Base-by-base conservation (phyloP, 1,140 invertebrate species). In the Drosophila melanica region DNA sequence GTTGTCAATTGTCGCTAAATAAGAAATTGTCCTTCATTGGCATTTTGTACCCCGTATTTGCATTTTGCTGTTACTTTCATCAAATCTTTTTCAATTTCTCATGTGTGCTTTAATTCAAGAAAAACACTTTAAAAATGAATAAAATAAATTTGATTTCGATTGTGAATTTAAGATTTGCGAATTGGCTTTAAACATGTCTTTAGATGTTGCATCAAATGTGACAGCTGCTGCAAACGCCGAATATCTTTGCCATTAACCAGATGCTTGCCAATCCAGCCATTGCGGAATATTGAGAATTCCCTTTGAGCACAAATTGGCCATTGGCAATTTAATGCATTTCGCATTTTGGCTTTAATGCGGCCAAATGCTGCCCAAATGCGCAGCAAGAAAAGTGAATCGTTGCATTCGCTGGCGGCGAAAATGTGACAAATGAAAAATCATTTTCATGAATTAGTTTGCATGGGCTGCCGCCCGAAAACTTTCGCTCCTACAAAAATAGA, bases 401-500 rank as follows among this genome's bases (percentile, higher is more conserved):
- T 41, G n/a, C 39, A n/a, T 2, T 41, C 16, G 51, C 27, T 37
- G 51, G n/a, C 41, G 33, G 35, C 18, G 23, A 4, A 23, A 30
- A 67, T 30, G 64, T 60, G 55, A 54, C 47, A 73, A 73, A 58
- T 53, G 60, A 57, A 48, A 44, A 72, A 50, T 48, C 12, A 65
- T 71, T 51, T 58, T 42, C 42, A 41, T 64, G 67, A 64, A 55
- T 64, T 70, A 55, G 47, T 59, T 44, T n/a, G 42, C 42, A 27
- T 27, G 10, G 35, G 10, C 27, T 30, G 27, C 7, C 27, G 8
- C 20, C 20, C 20, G 3, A 23, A 23, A 50, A 23, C 42, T 47
- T 35, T 14, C 5, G 2, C 8, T 18, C 18, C 3, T n/a, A n/a
- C 20, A 10, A 10, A 10, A 10, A 8, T 5, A 53, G 3, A 16